Evolutionary conservation across 2,113 vertebrate genomes (phyloP), one percentile per base, ranked within the genome.

Genomic region (Ursus arctos): DNA sequence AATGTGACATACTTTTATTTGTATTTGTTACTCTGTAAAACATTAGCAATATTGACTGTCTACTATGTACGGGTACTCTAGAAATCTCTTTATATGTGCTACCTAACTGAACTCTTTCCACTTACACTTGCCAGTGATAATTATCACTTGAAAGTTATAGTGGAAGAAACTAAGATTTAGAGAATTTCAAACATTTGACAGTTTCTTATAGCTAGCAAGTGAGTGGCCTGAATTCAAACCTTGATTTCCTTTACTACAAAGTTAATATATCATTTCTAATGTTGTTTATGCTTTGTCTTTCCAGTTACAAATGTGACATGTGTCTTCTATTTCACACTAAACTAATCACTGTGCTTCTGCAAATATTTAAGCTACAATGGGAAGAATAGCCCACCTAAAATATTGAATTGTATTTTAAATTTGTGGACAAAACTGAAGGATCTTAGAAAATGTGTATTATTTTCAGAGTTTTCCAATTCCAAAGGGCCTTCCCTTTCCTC

Each of bases 1-100:
- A 63, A 5, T 69, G 14, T 51, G 14, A 36, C 13, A 13, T 11
- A 77, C 7, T 14, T 51, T 89, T 53, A 28, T 55, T 59, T 92
- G 21, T 47, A 31, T 74, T 40, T 18, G 22, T 59, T 72, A 24
- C 49, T 51, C 1, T 84, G 7, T 80, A 80, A 69, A 31, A 22
- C 31, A 67, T 9, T 19, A 40, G 6, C 22, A 36, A 15, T 13
- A 6, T 8, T 33, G 36, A 59, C 2, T 19, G 1, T 28, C 57
- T 43, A 15, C 0, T 4, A 1, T 31, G 22, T 24, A 13, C 28
- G 55, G 26, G 7, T 1, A 26, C 53, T 33, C n/a, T 6, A 9
- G 53, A 40, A 6, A 57, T 4, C 10, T 28, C n/a, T 69, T 49
- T 36, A 18, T 16, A 26, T 33, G 12, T 67, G 14, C 22, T 53